A percentile compares a stretch with the other conserved stretches of the same genome.
Evolutionary conservation across 2,797 vertebrate genomes (phyloP).

Genomic region (Typhlichthys eigenmanni): DNA sequence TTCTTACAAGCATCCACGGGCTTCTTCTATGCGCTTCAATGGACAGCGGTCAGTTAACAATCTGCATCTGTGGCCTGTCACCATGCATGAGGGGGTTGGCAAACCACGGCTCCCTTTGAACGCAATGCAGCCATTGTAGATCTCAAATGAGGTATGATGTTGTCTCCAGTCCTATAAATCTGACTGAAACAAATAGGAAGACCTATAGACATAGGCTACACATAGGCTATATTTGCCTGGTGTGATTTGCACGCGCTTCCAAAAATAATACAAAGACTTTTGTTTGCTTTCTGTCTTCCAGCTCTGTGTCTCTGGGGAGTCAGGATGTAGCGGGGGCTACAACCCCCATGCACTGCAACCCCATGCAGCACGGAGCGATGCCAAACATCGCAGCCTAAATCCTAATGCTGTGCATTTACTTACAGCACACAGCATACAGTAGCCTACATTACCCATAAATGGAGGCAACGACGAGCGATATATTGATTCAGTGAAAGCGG

Average conservation of each 20-base stretch:
- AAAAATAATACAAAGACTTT: constrained; percentile 59
- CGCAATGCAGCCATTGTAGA: constrained; percentile 59
- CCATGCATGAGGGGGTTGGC: constrained; percentile 32
- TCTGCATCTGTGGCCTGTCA: constrained; percentile 60
- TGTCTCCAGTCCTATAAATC: constrained; percentile 74
- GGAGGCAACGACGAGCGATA: constrained; percentile 29
- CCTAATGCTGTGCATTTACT: no score
- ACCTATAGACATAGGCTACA: constrained; percentile 31
- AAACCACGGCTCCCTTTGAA: constrained; percentile 50
- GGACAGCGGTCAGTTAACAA: constrained; percentile 37
- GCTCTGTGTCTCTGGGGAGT: constrained; percentile 59
- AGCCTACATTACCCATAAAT: no score
- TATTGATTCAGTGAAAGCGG: constrained; percentile 22
- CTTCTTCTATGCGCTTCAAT: constrained; percentile 24
- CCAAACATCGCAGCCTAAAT: no score
- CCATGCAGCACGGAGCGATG: no score
- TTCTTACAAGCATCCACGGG: constrained; percentile 36
- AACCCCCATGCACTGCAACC: no score
- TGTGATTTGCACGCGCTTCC: constrained; percentile 62
- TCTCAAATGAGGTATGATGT: constrained; percentile 70
- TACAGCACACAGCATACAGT: no score
- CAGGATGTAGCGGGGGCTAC: neutral
- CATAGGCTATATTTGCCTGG: constrained; percentile 26
- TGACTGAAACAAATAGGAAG: constrained; percentile 60
- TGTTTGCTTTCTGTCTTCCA: constrained; percentile 53